Conservation (phyloP, 2,113 vertebrate species). For the Tragelaphus buxtoni region DNA sequence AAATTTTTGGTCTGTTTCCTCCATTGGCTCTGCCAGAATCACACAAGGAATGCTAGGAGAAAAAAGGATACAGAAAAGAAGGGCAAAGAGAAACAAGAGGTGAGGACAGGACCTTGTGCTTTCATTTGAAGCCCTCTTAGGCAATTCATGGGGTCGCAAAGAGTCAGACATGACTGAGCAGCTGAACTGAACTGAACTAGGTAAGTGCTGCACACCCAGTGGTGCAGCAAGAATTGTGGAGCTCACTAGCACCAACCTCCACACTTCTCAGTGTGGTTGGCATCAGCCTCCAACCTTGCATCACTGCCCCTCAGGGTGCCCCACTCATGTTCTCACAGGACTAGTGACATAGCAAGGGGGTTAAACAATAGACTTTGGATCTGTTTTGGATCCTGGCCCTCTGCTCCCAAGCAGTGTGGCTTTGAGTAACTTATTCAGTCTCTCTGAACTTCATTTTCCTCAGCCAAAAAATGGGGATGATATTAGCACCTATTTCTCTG, state of each 20-base stretch:
- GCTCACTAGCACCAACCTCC: not conserved
- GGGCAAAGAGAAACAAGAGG: not conserved
- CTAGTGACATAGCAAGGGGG: not conserved
- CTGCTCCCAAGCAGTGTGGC: not conserved
- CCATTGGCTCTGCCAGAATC: not conserved
- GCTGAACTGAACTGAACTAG: too few species aligned
- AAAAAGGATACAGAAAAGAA: not conserved
- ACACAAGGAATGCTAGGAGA: not conserved
- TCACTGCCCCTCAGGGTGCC: not conserved
- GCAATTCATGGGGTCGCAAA: too few species aligned
- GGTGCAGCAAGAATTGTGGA: not conserved
- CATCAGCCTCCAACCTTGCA: not conserved
- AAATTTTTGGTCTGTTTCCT: not conserved
- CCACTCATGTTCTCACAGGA: not conserved
- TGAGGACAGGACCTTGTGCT: not conserved
- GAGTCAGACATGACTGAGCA: too few species aligned
- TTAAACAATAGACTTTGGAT: not conserved
- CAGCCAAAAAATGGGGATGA: not conserved
- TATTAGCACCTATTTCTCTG: not conserved
- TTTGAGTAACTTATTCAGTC: not conserved
- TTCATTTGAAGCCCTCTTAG: not conserved
- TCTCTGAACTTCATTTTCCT: not conserved
- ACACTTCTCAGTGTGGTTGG: not conserved
- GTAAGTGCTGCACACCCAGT: not conserved
- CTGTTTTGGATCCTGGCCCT: not conserved